phyloP scores from a whole-genome alignment of 2,888 invertebrate species.

The Sphecodes monilicornis region DNA sequence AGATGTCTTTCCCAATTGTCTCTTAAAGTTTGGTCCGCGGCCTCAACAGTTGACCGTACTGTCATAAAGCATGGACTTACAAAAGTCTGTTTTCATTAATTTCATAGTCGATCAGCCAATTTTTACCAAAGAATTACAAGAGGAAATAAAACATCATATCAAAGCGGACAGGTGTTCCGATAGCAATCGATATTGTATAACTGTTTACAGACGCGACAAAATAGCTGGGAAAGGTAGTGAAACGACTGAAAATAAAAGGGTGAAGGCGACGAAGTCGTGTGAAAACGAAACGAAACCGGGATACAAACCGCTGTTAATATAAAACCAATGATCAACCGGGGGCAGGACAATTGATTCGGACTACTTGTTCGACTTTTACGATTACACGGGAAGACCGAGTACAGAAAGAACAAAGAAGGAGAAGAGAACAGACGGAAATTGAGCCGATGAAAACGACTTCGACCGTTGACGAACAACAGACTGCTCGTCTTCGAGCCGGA shows the following conservation, averaged over 20 bases:
- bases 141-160: too few species aligned
- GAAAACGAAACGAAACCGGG: slow-evolving; percentile 14
- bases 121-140: too few species aligned
- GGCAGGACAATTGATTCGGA: slow-evolving; percentile 18
- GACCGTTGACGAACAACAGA: slow-evolving; percentile 30
- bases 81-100: too few species aligned
- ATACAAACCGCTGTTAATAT: slow-evolving; percentile 23
- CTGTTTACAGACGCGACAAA: neutral
- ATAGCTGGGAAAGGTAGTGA: neutral
- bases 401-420: neutral
- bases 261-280: slow-evolving; percentile 10
- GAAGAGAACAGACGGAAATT: slow-evolving; percentile 4
- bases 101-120: too few species aligned
- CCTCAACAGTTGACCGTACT: too few species aligned
- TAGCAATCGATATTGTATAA: neutral
- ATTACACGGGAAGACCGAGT: slow-evolving; percentile 1
- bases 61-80: too few species aligned
- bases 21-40: too few species aligned
- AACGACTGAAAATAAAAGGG: neutral
- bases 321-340: slow-evolving; percentile 40
- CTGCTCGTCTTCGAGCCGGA: slow-evolving; percentile 17
- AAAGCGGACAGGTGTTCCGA: too few species aligned
- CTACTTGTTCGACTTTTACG: slow-evolving; percentile 3
- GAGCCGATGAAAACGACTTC: slow-evolving; percentile 8
- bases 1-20: too few species aligned